A percentile compares a stretch with the other conserved stretches of the same genome.
Conservation (phyloP, 2,888 invertebrate species). For the Salticus scenicus region DNA sequence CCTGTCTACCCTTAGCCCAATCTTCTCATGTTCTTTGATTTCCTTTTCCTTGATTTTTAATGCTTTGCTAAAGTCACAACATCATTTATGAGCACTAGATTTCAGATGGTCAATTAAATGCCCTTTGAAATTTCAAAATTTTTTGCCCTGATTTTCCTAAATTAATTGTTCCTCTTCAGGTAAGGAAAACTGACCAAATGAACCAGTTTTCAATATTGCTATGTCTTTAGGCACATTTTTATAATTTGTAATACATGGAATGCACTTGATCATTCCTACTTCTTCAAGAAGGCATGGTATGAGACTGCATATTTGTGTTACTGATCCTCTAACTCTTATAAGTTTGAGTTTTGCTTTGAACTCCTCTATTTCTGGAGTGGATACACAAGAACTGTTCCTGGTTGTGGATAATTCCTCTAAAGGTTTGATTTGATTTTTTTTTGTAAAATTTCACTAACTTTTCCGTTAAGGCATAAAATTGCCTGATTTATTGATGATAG, state of each 20-base stretch:
- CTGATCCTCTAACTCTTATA: background rate
- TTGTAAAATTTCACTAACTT: background rate
- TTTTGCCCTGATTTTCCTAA: background rate
- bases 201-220: background rate
- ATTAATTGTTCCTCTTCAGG: background rate
- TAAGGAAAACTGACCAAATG: background rate
- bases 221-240: background rate
- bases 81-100: conserved; percentile 14
- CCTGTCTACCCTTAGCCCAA: background rate
- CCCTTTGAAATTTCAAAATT: background rate
- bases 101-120: background rate
- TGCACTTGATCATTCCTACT: background rate
- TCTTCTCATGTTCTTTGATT: background rate
- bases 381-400: background rate
- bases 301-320: background rate
- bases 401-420: background rate
- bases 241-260: background rate
- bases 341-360: conserved; percentile 11
- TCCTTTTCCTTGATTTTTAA: background rate
- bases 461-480: background rate
- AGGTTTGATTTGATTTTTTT: background rate
- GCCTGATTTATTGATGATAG: background rate
- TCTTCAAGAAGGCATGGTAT: background rate
- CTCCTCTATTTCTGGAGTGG: background rate
- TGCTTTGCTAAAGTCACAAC: background rate